A percentile compares a stretch with the other conserved stretches of the same genome.
phyloP scores from a whole-genome alignment of 1,140 invertebrate species.

The Asobara japonica region DNA sequence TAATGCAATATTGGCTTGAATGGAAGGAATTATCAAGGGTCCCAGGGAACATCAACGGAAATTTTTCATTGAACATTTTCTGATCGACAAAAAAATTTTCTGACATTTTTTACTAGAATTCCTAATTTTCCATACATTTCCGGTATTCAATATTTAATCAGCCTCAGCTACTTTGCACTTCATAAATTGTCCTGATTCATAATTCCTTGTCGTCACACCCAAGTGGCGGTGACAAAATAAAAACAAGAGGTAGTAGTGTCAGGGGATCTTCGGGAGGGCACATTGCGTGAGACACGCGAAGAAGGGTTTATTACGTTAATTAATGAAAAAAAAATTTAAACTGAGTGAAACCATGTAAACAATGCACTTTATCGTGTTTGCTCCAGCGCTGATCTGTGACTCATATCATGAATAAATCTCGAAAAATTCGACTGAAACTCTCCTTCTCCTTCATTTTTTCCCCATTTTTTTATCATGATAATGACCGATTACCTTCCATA shows the following conservation, averaged over 20 bases:
- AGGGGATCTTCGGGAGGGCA: neutral
- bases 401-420: no score
- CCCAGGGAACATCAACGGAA: no score
- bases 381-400: neutral
- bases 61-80: no score
- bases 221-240: neutral
- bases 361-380: neutral
- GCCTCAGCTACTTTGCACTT: neutral
- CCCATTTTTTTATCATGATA: no score
- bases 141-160: neutral
- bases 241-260: neutral
- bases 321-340: neutral
- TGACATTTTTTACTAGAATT: neutral
- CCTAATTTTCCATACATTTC: neutral
- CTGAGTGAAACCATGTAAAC: neutral
- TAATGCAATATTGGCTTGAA: no score
- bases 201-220: conserved; percentile 12
- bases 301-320: neutral
- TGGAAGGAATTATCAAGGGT: no score
- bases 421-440: no score
- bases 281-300: conserved; percentile 19
- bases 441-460: no score
- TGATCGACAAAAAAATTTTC: no score
- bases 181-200: conserved; percentile 20
- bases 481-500: no score